Evolutionary conservation across 2,797 vertebrate genomes (phyloP).

Genomic region (Triplophysa yarkandensis): DNA sequence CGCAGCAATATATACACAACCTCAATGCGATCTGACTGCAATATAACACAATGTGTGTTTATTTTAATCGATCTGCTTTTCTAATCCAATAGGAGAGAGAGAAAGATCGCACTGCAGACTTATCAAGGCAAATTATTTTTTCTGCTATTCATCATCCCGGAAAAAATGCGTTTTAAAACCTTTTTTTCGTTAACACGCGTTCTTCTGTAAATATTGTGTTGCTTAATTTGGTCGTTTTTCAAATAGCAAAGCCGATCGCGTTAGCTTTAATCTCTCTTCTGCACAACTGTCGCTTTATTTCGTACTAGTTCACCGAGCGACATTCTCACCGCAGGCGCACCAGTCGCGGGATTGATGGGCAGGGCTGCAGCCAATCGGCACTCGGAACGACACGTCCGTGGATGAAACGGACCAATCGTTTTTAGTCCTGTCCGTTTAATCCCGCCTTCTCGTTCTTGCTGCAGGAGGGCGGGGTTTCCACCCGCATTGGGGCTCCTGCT

Average conservation of each 20-base stretch:
- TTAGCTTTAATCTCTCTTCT: slow-evolving; percentile 52
- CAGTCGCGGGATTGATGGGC: slow-evolving; percentile 29
- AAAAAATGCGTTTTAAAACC: too few species aligned
- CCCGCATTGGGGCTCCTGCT: slow-evolving; percentile 15
- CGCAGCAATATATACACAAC: slow-evolving; percentile 35
- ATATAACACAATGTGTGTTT: slow-evolving; percentile 1
- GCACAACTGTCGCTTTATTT: slow-evolving; percentile 59
- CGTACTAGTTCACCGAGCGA: slow-evolving; percentile 59
- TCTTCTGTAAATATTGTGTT: slow-evolving; percentile 32
- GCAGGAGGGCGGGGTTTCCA: slow-evolving; percentile 53
- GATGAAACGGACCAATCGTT: slow-evolving; percentile 48
- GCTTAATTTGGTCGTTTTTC: slow-evolving; percentile 27
- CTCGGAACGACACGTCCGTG: slow-evolving; percentile 34
- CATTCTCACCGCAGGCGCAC: slow-evolving; percentile 58
- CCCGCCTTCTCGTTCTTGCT: slow-evolving; percentile 56
- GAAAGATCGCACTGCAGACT: slow-evolving; percentile 35
- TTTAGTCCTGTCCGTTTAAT: neutral
- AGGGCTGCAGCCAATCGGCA: slow-evolving; percentile 58
- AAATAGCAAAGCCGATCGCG: slow-evolving; percentile 23
- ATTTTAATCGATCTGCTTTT: slow-evolving; percentile 16
- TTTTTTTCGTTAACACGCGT: too few species aligned
- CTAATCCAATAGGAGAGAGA: slow-evolving; percentile 13
- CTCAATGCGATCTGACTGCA: neutral
- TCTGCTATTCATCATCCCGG: slow-evolving; percentile 50
- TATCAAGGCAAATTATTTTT: slow-evolving; percentile 36